These are phyloP conservation scores for Loxodonta africana DNA, from an alignment of 2,113 vertebrate species.

Conservation along the genomic window DNA sequence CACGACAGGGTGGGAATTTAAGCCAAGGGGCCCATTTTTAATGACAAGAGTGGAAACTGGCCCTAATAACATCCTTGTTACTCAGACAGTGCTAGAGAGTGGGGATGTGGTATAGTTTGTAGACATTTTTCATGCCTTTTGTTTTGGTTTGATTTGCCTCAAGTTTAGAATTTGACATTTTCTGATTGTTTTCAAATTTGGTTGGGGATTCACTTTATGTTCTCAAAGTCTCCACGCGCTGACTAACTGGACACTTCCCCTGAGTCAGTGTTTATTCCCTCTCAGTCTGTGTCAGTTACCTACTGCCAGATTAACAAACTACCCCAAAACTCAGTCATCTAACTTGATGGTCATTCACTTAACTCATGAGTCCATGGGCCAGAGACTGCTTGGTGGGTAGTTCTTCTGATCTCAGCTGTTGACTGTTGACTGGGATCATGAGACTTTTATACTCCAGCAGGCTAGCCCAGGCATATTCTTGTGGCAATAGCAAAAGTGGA, in stretches of 20 bases:
- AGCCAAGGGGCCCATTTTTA: background rate
- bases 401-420: background rate
- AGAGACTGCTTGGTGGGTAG: background rate
- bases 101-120: background rate
- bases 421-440: background rate
- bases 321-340: background rate
- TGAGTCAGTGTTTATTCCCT: background rate
- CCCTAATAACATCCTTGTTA: background rate
- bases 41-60: background rate
- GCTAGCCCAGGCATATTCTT: background rate
- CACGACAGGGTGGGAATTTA: background rate
- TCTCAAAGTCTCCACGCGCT: background rate
- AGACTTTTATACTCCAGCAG: background rate
- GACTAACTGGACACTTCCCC: background rate
- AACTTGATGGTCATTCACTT: background rate
- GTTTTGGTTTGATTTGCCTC: conserved; percentile 15
- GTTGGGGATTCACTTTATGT: background rate
- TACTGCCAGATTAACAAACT: background rate
- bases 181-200: background rate
- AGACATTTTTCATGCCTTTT: background rate
- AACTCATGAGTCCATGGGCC: background rate
- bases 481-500: background rate
- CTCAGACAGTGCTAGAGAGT: background rate
- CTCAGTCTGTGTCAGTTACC: background rate
- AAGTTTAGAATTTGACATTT: background rate